These are phyloP conservation scores for Hippoglossus stenolepis DNA, from an alignment of 2,113 vertebrate species.

Conservation along the genomic window DNA sequence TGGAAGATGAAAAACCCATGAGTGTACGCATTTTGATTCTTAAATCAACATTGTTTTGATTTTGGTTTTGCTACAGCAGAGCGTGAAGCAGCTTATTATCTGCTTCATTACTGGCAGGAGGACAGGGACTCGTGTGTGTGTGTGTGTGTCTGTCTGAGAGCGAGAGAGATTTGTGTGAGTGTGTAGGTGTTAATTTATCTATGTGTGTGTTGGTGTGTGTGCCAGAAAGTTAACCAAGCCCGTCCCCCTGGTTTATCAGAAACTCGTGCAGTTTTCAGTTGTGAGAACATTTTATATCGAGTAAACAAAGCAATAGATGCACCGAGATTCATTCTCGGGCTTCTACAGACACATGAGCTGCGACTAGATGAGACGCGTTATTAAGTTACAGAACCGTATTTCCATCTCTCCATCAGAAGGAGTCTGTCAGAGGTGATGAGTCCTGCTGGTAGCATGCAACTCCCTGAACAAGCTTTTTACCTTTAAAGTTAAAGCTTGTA, in stretches of 20 bases:
- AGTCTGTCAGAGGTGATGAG: not conserved
- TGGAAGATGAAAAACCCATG: conserved; percentile 76
- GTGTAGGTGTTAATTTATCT: conserved; percentile 14
- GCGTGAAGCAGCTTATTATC: conserved; percentile 83
- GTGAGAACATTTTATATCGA: conserved; percentile 23
- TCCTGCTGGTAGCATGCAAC: not conserved
- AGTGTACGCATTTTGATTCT: conserved; percentile 78
- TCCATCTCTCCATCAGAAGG: not conserved
- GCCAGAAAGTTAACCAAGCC: conserved; percentile 53
- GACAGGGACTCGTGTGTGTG: conserved; percentile 8
- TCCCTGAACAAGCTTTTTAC: not conserved
- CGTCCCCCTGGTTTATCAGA: conserved; percentile 35
- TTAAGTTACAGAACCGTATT: not conserved
- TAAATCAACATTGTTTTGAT: conserved; percentile 81
- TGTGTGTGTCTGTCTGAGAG: not conserved
- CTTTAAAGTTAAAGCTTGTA: too few relatives aligned
- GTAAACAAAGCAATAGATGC: conserved; percentile 33
- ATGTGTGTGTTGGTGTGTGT: conserved; percentile 9
- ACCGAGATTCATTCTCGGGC: conserved; percentile 22
- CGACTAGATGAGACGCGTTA: conserved; percentile 4
- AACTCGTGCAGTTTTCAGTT: conserved; percentile 1
- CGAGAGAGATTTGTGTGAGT: not conserved
- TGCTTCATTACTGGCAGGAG: conserved; percentile 78
- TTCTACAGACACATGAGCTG: not conserved
- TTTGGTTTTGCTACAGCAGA: conserved; percentile 80